A percentile compares a stretch with the other conserved stretches of the same genome.
phyloP scores from a whole-genome alignment of 2,113 vertebrate species.

The Ceyx melanurus region DNA sequence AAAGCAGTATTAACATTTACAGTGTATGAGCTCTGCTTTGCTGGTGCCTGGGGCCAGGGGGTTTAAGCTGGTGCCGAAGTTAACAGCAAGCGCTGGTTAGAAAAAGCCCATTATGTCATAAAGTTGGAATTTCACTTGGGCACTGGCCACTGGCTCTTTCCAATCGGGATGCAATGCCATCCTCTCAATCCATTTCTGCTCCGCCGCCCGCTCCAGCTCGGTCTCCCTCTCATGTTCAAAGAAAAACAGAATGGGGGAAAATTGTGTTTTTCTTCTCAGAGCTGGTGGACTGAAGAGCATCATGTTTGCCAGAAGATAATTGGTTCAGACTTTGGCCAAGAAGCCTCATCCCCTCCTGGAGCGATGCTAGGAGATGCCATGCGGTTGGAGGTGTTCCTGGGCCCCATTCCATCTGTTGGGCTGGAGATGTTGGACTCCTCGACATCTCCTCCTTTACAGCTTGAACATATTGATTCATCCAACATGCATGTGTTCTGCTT shows the following conservation, averaged over 20 bases:
- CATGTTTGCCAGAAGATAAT: not conserved
- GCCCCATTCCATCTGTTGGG: not conserved
- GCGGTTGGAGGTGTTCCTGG: not conserved
- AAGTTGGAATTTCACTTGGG: constrained; percentile 62
- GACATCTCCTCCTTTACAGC: not conserved
- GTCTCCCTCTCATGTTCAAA: not conserved
- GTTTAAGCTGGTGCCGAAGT: constrained; percentile 55
- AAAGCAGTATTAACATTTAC: constrained; percentile 72
- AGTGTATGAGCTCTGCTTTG: constrained; percentile 57
- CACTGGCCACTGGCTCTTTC: constrained; percentile 45
- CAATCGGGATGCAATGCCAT: not conserved
- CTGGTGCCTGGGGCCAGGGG: constrained; percentile 52
- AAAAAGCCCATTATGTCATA: constrained; percentile 65
- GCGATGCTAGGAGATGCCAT: not conserved
- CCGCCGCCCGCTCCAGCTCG: rapidly evolving
- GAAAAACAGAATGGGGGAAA: not conserved
- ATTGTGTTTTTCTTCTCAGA: not conserved
- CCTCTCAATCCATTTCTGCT: not conserved
- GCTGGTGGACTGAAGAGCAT: not conserved
- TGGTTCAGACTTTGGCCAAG: not conserved
- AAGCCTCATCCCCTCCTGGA: not conserved
- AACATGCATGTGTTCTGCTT: not conserved
- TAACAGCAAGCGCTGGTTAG: constrained; percentile 58
- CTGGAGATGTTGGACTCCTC: not conserved
- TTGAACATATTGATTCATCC: not conserved